Conservation (phyloP, 2,113 vertebrate species). For the Hippocampus abdominalis region DNA sequence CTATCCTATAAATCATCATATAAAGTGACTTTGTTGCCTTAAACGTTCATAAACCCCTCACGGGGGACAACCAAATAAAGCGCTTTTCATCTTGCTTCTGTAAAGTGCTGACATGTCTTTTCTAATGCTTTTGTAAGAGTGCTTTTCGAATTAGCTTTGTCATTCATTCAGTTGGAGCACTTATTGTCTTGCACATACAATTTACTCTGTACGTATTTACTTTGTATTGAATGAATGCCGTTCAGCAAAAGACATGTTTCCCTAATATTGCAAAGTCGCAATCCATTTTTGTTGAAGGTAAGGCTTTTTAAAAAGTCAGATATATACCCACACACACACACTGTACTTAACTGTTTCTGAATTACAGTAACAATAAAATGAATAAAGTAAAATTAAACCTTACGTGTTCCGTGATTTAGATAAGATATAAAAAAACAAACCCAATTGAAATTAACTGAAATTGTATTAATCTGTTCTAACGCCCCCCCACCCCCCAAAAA, state of each 20-base stretch:
- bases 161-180: constrained; percentile 50
- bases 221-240: not conserved
- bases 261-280: not conserved
- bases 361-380: too few species aligned
- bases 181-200: not conserved
- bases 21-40: not conserved
- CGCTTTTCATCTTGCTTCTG: rapidly evolving
- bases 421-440: too few species aligned
- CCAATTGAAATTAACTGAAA: too few species aligned
- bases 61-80: not conserved
- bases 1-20: not conserved
- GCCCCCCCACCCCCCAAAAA: too few species aligned
- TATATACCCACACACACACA: too few species aligned
- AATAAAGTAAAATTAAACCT: too few species aligned
- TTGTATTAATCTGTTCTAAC: too few species aligned
- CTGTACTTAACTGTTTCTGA: too few species aligned
- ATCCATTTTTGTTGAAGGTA: not conserved
- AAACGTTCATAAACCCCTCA: rapidly evolving
- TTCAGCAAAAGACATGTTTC: not conserved
- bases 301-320: too few species aligned
- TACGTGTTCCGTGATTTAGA: too few species aligned
- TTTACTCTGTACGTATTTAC: not conserved
- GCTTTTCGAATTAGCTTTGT: constrained; percentile 63
- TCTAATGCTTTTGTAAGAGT: constrained; percentile 2
- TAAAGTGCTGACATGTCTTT: not conserved